Evolutionary conservation across 1,140 invertebrate species (phyloP).

Genomic region (Ceratosolen solmsi): DNA sequence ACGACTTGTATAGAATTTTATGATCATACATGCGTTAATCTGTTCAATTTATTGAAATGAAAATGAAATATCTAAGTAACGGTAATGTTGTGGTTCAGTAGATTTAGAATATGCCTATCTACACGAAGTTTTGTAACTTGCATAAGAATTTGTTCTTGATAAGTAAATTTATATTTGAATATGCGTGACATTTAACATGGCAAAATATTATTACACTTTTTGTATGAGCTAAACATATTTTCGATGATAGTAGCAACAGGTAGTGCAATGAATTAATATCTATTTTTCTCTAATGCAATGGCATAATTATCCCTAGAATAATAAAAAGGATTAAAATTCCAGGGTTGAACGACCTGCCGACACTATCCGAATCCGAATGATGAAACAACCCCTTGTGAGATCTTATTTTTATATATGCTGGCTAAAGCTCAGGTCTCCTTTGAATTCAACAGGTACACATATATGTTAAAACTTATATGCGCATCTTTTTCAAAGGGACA

Average conservation of each 20-base stretch:
- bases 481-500: neutral
- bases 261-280: neutral
- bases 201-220: neutral
- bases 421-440: neutral
- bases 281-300: neutral
- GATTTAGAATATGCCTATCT: neutral
- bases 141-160: neutral
- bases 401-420: conserved; percentile 1
- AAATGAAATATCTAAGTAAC: neutral
- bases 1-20: neutral
- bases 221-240: neutral
- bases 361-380: conserved; percentile 57
- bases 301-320: neutral
- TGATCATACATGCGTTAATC: neutral
- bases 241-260: neutral
- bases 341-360: conserved; percentile 62
- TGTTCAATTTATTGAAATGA: neutral
- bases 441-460: neutral
- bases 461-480: neutral
- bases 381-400: conserved; percentile 60
- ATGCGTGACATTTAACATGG: neutral
- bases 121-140: neutral
- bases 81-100: neutral
- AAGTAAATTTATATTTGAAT: neutral
- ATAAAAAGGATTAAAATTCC: conserved; percentile 30